Evolutionary conservation across 2,888 invertebrate genomes (phyloP).

Genomic region (Calameuta pallipes): DNA sequence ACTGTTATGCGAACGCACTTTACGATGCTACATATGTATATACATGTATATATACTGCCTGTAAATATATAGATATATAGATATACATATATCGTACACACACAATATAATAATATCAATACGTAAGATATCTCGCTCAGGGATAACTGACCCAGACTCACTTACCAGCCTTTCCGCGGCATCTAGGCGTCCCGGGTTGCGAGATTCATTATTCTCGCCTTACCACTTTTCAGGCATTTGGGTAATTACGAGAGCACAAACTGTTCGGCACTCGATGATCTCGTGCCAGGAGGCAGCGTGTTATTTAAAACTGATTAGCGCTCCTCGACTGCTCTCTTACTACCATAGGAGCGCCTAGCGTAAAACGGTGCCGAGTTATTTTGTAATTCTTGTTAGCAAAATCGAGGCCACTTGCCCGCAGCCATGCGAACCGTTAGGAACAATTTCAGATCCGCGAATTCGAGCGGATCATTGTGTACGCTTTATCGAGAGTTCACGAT

Average conservation of each 20-base stretch:
- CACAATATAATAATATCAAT: background rate
- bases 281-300: constrained; percentile 11
- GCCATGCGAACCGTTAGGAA: constrained; percentile 32
- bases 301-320: constrained; percentile 24
- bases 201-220: background rate
- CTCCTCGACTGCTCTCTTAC: background rate
- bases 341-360: background rate
- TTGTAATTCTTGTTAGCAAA: constrained; percentile 24
- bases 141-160: constrained; percentile 4
- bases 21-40: background rate
- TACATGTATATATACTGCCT: background rate
- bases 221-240: constrained; percentile 16
- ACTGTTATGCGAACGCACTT: background rate
- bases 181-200: background rate
- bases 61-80: background rate
- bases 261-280: background rate
- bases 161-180: background rate
- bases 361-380: constrained; percentile 15
- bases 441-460: constrained; percentile 30
- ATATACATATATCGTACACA: background rate
- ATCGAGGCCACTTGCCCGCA: constrained; percentile 27
- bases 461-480: constrained; percentile 3
- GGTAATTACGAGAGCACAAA: constrained; percentile 10
- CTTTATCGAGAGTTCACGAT: background rate
- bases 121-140: background rate